Base-by-base conservation (phyloP, 2,888 invertebrate species). In the Rotaria macrura region DNA sequence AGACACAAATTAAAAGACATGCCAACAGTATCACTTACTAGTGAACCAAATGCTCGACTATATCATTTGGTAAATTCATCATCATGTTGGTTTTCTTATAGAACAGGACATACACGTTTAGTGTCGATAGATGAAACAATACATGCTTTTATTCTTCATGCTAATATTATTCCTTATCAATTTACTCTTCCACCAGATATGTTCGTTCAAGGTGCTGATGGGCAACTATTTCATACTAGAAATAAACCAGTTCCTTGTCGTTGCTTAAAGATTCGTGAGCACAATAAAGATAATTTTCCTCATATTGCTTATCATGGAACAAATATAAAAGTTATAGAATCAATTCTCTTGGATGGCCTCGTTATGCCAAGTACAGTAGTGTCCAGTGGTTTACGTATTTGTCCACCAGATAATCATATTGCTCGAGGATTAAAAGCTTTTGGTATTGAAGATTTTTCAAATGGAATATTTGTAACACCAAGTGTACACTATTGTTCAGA, bases 291-390 rank as follows among this genome's bases (percentile, higher is more conserved):
- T 9, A 0, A 1, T n/a, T 79, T 25, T 25, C 43, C 43, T 0
- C 25, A 25, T 14, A 79, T 20, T n/a, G 79, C 79, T 43, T 79
- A 79, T 79, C 79, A 79, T 79, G 79, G 79, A 20, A 79, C 79
- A 10, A n/a, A 25, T 25, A 79, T 79, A 0, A 23, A 23, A 5
- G 79, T 43, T n/a, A 43, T 79, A 12, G 25, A 1, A 38, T 79
- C 79, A 10, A 79, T 79, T 20, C 79, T 79, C 23, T 43, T 43
- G 40, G 79, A 79, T 43, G 79, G 79, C 10, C 43, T 79, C 7
- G 79, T 79, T 5, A 79, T 79, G 40, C 79, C 79, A 79, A 43
- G 40, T 43, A 79, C 79, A 38, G 43, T 79, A 0, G 43, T 43
- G 3, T 40, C 79, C 3, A 79, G 12, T 43, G 79, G 79, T 12